phyloP scores from a whole-genome alignment of 2,113 vertebrate genomes.

The Myiopsitta monachus region DNA sequence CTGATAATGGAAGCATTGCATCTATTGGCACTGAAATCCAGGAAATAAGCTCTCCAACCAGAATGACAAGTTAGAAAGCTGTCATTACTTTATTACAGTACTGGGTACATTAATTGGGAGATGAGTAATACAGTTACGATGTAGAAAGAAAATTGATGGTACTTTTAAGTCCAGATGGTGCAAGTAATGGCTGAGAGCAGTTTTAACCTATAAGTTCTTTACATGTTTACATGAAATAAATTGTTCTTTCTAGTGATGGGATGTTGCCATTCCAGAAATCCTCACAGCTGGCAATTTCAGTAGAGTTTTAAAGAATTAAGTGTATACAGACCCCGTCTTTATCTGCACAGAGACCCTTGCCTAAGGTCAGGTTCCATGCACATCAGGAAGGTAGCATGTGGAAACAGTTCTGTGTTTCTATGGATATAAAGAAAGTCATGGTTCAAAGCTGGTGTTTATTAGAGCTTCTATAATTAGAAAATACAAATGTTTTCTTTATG shows the following conservation, averaged over 20 bases:
- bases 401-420: neutral
- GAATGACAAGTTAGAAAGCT: neutral
- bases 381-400: neutral
- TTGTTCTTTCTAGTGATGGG: neutral
- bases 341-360: neutral
- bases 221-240: neutral
- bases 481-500: conserved; percentile 17
- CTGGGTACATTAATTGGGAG: neutral
- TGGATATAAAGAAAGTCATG: neutral
- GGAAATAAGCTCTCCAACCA: neutral
- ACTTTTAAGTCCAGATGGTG: neutral
- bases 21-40: neutral
- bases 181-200: neutral
- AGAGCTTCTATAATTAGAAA: conserved; percentile 28
- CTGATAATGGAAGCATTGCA: neutral
- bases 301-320: neutral
- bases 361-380: neutral
- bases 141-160: neutral
- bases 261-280: neutral
- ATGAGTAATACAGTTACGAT: neutral
- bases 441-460: neutral
- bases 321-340: neutral
- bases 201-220: neutral
- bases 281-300: neutral
- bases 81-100: neutral